A percentile compares a stretch with the other conserved stretches of the same genome.
phyloP scores from a whole-genome alignment of 1,140 invertebrate genomes.

The Lasioglossum albipes region DNA sequence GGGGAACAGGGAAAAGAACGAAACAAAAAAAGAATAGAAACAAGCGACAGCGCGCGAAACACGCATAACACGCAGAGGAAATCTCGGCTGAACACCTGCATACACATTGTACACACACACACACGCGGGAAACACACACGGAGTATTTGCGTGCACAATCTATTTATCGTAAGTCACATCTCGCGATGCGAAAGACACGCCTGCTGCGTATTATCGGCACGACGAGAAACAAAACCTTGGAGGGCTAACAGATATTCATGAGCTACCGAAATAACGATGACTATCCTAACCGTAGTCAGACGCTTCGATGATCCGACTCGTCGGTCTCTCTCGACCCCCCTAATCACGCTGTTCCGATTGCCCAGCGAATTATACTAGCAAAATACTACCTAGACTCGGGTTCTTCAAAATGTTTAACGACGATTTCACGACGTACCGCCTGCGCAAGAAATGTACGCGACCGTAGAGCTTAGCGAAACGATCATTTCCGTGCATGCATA shows the following conservation, averaged over 20 bases:
- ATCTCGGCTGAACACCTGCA: constrained; percentile 1
- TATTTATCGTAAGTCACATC: constrained; percentile 19
- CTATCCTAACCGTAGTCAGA: constrained; percentile 10
- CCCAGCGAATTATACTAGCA: neutral
- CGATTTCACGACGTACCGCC: no score
- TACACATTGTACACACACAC: neutral
- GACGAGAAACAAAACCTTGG: neutral
- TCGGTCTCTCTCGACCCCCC: neutral
- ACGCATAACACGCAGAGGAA: constrained; percentile 1
- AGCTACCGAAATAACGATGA: constrained; percentile 34
- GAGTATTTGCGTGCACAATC: constrained; percentile 45
- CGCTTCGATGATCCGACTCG: constrained; percentile 24
- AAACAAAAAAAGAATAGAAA: no score
- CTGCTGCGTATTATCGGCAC: constrained; percentile 1
- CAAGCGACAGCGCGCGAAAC: neutral
- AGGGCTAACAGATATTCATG: neutral
- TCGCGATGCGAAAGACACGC: neutral
- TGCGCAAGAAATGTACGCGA: neutral
- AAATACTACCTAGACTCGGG: no score
- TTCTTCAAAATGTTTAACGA: no score
- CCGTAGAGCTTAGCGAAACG: neutral
- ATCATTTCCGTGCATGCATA: neutral
- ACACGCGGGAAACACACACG: neutral
- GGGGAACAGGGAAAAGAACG: neutral
- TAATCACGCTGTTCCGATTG: neutral